phyloP scores from a whole-genome alignment of 2,888 invertebrate species.

The Blera fallax region DNA sequence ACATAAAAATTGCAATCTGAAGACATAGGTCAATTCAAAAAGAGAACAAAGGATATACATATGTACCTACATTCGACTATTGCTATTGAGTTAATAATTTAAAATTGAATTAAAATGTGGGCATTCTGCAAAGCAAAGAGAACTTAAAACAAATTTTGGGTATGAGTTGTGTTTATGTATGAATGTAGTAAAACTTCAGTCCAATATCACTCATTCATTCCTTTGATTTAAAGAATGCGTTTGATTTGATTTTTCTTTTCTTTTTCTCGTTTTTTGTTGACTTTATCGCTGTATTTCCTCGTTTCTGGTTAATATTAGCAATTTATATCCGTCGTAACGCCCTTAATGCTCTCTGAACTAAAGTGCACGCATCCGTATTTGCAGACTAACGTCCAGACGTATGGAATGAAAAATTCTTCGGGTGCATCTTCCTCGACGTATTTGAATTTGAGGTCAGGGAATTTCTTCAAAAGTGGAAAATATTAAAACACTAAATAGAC shows the following conservation, averaged over 20 bases:
- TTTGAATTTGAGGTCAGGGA: slow-evolving; percentile 98
- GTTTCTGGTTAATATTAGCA: slow-evolving; percentile 78
- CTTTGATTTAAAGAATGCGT: slow-evolving; percentile 49
- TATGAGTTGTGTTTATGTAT: background rate
- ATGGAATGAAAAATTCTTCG: slow-evolving; percentile 99
- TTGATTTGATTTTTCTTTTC: slow-evolving; percentile 1
- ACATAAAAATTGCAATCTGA: slow-evolving; percentile 14
- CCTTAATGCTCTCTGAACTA: slow-evolving; percentile 81
- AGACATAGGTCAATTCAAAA: slow-evolving; percentile 1
- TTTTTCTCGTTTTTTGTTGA: slow-evolving; percentile 4
- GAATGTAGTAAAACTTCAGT: slow-evolving; percentile 67
- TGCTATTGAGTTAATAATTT: background rate
- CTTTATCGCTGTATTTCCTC: slow-evolving; percentile 16
- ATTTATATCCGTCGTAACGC: slow-evolving; percentile 79
- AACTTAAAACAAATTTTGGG: slow-evolving; percentile 4
- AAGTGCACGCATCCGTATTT: slow-evolving; percentile 83
- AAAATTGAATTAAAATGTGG: background rate
- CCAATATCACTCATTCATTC: slow-evolving; percentile 68
- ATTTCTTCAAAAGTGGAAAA: slow-evolving; percentile 87
- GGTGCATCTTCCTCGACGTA: slow-evolving; percentile 99
- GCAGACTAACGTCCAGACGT: slow-evolving; percentile 96
- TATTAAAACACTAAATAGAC: background rate
- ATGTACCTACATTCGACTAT: background rate
- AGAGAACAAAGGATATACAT: background rate
- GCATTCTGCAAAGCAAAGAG: background rate